Conservation (phyloP, 2,113 vertebrate species). For the Martes martes region DNA sequence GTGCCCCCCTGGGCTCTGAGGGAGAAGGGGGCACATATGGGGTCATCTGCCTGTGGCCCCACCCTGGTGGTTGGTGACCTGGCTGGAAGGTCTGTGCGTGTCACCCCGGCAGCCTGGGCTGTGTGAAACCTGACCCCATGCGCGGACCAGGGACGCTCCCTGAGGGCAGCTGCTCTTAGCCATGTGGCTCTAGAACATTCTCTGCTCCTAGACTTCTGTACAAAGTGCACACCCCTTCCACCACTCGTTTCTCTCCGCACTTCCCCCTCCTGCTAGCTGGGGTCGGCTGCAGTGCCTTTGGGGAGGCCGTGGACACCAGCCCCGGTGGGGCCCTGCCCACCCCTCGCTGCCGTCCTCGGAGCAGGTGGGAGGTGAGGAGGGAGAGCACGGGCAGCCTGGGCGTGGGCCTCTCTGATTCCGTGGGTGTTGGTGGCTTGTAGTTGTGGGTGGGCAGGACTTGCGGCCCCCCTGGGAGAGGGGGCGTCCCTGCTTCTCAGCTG, state of each 20-base stretch:
- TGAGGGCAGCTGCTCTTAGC: not conserved
- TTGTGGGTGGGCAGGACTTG: not conserved
- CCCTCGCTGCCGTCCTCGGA: not conserved
- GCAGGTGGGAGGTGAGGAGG: not conserved
- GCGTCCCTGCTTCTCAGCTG: not conserved
- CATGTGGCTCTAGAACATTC: not conserved
- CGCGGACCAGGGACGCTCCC: fast-evolving
- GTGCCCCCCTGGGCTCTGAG: not conserved
- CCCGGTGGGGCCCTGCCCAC: not conserved
- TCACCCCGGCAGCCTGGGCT: fast-evolving
- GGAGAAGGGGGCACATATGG: not conserved
- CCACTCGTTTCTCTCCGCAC: not conserved
- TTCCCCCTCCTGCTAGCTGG: not conserved
- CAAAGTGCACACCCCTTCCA: not conserved
- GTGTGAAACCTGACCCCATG: not conserved
- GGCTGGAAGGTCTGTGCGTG: not conserved
- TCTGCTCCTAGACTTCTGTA: not conserved
- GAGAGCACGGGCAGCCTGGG: not conserved
- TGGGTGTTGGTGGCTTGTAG: not conserved
- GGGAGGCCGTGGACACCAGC: not conserved
- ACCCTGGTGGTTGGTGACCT: too few species aligned
- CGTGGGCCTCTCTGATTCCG: fast-evolving
- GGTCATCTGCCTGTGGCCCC: fast-evolving
- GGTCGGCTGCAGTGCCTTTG: not conserved
- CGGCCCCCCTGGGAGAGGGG: not conserved